Base-by-base conservation (phyloP, 2,113 vertebrate genomes). In the Chaetops frenatus region DNA sequence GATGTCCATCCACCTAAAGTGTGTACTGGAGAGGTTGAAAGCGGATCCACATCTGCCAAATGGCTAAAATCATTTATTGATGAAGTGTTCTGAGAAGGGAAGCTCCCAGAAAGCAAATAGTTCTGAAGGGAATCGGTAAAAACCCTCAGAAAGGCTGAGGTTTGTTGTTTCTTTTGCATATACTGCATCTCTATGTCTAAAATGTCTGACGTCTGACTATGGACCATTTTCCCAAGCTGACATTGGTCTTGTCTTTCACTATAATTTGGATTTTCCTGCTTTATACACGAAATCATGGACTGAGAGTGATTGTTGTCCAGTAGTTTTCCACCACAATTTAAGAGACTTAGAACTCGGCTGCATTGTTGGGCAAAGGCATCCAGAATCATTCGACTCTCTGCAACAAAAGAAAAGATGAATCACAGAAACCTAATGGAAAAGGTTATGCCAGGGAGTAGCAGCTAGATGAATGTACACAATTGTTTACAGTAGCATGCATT, bases 291-390 rank as follows among this genome's bases (percentile, higher is more conserved):
- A 96, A 98, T 96, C 93, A 99, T 96, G 72, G 98, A 98, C 54
- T 98, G 98, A 66, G 99, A 95, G 64, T 97, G 98, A 72, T 78
- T 98, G 94, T 98, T 98, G 95, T 99, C 99, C 98, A 99, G 98
- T 65, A 99, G 98, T 82, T 99, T 99, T 71, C 99, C 99, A 67
- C 99, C 99, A 93, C 97, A 98, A 97, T 99, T 99, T 94, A 99
- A 98, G 76, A 99, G 99, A 95, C 98, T 99, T 92, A 99, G 98
- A 80, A 99, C 99, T n/a, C 99, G 98, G 96, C 99, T 99, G 97
- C 99, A 99, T 58, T 99, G 99, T 92, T 99, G 99, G 71, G 99
- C 99, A 95, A 99, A 99, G 95, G 99, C 99, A 95, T 99, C 99
- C 97, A 99, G 96, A 95, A 99, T 99, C 97, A 99, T 98, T 29